Conservation (phyloP, 1,140 invertebrate genomes). For the Acromyrmex heyeri region DNA sequence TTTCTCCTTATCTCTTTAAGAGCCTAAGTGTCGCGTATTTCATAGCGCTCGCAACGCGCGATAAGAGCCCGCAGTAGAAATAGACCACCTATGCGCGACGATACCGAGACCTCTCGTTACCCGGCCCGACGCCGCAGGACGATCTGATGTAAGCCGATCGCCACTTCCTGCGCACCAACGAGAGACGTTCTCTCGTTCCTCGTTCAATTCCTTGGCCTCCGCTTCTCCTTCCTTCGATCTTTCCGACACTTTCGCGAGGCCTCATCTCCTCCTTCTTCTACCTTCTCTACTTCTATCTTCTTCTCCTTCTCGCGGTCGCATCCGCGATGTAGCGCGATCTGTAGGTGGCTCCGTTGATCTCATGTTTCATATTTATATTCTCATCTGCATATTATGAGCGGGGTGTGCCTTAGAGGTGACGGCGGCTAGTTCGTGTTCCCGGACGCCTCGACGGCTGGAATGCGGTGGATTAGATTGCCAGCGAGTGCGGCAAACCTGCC, state of each 20-base stretch:
- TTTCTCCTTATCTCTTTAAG: constrained; percentile 24
- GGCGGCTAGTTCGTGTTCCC: constrained; percentile 58
- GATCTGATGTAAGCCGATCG: constrained; percentile 42
- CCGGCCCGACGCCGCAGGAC: constrained; percentile 34
- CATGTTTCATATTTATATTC: constrained; percentile 78
- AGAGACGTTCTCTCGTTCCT: neutral
- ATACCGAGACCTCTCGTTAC: constrained; percentile 52
- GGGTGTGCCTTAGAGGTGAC: constrained; percentile 74
- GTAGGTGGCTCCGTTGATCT: constrained; percentile 77
- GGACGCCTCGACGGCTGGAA: constrained; percentile 70
- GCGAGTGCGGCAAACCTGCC: constrained; percentile 61
- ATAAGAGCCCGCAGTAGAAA: constrained; percentile 34
- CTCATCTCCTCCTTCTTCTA: neutral
- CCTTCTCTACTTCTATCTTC: neutral
- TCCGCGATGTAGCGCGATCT: constrained; percentile 62
- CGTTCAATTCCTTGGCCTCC: neutral
- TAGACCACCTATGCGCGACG: constrained; percentile 46
- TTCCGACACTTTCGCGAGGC: constrained; percentile 11
- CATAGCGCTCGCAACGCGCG: constrained; percentile 27
- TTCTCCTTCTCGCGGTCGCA: constrained; percentile 17
- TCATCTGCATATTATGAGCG: constrained; percentile 79
- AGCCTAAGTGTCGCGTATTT: constrained; percentile 30
- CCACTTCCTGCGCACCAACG: constrained; percentile 47
- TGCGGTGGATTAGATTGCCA: constrained; percentile 75
- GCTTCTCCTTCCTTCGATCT: neutral